Base-by-base conservation (phyloP, 1,140 invertebrate genomes). In the Himalopsyche phryganea region DNA sequence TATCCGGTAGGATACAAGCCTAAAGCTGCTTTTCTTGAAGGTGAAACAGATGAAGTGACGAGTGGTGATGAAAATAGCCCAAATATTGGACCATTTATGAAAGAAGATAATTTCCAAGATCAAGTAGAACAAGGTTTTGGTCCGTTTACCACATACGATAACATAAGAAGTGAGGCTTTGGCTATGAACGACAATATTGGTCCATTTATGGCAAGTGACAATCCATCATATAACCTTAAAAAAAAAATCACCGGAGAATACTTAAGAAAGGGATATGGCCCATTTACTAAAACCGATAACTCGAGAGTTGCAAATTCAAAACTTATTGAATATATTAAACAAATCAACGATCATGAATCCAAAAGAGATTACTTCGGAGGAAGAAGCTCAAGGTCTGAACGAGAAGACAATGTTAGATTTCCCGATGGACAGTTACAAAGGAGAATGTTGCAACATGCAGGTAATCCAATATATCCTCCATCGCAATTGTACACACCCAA, bases 1-100 rank as follows among this genome's bases (percentile, higher is more conserved):
- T 86, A 86, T 66, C 83, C 84, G 41, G 78, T 83, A 63, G 84
- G 83, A 10, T 86, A 85, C 57, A 81, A 77, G 66, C 84, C 84
- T 58, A 79, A 81, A 9, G 78, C 79, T 54, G 83, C 78, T 35
- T 74, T 81, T 32, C 77, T 80, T 6, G 71, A 81, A 58, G 77
- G 78, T 1, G 75, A 82, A 58, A 75, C 80, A 2, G 79, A 77
- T 52, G 55, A 78, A 48, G 11, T 40, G 3, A 57, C 69, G 23
- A 66, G 61, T 5, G 55, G 58, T 19, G 73, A 50, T 28, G 54
- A 76, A 14, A 70, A 71, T 13, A 63, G 67, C 3, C 69, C 72
- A 54, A 77, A 68, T 54, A 70, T 75, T 40, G 76, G 76, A 17
- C 77, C 77, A 0, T 78, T 77, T 49, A 76, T 74, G 6, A 79